A percentile compares a stretch with the other conserved stretches of the same genome.
These are phyloP conservation scores for Montifringilla adamsi DNA, from an alignment of 2,113 vertebrate species.

Conservation along the genomic window DNA sequence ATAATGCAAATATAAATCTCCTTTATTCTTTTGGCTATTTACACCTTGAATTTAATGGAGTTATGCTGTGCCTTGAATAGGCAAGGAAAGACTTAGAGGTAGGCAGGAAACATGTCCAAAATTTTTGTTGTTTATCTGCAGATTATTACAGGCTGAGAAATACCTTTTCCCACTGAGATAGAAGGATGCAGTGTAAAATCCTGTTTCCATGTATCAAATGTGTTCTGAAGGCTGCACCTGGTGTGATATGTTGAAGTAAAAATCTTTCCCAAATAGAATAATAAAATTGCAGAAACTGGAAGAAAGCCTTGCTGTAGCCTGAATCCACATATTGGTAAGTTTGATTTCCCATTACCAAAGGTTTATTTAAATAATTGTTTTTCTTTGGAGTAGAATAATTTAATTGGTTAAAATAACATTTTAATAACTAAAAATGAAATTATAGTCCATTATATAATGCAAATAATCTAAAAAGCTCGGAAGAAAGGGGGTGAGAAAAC, in stretches of 20 bases:
- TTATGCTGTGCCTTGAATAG: neutral
- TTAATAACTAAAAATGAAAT: neutral
- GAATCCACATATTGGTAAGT: neutral
- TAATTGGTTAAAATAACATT: neutral
- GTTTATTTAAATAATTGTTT: constrained; percentile 13
- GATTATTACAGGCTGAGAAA: neutral
- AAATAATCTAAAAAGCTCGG: neutral
- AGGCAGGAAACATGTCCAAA: neutral
- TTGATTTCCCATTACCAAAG: neutral
- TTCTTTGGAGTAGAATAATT: constrained; percentile 14
- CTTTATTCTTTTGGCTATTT: neutral
- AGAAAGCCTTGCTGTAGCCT: neutral
- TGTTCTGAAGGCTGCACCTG: neutral
- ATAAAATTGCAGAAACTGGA: neutral
- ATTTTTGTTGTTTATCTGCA: neutral
- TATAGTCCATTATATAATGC: neutral
- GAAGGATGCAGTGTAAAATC: neutral
- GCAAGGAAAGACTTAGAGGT: neutral
- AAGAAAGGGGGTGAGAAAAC: neutral
- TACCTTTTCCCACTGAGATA: neutral
- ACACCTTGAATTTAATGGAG: neutral
- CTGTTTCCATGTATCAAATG: neutral
- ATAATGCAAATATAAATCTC: neutral
- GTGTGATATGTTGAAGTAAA: neutral
- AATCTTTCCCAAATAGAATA: neutral